These are phyloP conservation scores for Brassicogethes aeneus DNA, from an alignment of 2,888 invertebrate species.

Conservation along the genomic window DNA sequence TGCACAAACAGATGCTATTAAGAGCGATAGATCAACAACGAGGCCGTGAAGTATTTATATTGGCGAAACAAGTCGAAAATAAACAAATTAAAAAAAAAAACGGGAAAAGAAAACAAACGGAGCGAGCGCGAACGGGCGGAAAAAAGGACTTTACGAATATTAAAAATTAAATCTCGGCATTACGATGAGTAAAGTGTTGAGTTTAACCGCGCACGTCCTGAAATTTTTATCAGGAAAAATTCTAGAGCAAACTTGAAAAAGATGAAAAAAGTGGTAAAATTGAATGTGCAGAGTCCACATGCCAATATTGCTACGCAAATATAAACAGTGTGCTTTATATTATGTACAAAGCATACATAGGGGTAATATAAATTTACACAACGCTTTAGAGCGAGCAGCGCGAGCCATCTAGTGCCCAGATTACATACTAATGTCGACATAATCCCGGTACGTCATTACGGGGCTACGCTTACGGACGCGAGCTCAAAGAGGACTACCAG, in stretches of 20 bases:
- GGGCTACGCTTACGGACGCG: constrained; percentile 4
- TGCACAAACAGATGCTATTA: background rate
- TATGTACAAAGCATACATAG: constrained; percentile 36
- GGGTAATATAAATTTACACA: constrained; percentile 35
- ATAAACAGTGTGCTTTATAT: constrained; percentile 38
- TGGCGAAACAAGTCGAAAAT: background rate
- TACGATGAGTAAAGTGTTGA: constrained; percentile 10
- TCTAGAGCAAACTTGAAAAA: constrained; percentile 22
- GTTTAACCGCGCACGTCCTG: constrained; percentile 41
- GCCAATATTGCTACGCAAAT: constrained; percentile 37
- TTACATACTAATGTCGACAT: constrained; percentile 25
- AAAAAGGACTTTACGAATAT: background rate
- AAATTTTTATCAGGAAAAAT: constrained; percentile 22
- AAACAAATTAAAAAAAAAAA: background rate
- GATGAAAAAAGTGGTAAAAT: constrained; percentile 29
- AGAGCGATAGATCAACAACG: background rate
- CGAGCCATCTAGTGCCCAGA: constrained; percentile 28
- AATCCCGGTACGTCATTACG: constrained; percentile 16
- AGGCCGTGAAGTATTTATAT: background rate
- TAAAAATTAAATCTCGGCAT: constrained; percentile 1
- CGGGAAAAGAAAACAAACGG: background rate
- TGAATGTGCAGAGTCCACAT: constrained; percentile 34
- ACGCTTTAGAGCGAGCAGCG: constrained; percentile 23
- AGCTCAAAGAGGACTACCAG: background rate
- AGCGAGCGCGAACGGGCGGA: too few relatives aligned